Evolutionary conservation across 2,888 invertebrate species (phyloP).

Genomic region (Parnassius smintheus): DNA sequence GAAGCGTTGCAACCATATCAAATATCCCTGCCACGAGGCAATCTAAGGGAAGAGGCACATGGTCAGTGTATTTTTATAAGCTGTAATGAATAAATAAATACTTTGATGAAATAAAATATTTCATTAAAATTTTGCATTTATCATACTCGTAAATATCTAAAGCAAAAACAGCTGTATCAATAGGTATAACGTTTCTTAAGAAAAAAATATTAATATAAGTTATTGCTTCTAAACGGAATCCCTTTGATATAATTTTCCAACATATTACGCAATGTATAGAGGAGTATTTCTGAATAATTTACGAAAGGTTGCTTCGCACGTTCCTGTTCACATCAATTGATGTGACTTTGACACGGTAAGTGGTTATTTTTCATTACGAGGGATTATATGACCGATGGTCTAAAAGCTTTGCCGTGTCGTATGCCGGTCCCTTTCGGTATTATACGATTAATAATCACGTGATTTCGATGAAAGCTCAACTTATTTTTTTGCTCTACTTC

Average conservation of each 20-base stretch:
- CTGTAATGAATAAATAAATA: too few relatives aligned
- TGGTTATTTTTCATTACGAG: constrained; percentile 74
- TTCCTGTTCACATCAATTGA: constrained; percentile 15
- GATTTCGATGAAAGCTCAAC: constrained; percentile 10
- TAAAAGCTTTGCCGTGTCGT: constrained; percentile 74
- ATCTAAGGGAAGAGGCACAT: too few relatives aligned
- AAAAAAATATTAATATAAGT: too few relatives aligned
- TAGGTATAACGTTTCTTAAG: too few relatives aligned
- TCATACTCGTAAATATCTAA: too few relatives aligned
- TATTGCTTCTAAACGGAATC: constrained; percentile 1
- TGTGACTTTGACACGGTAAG: constrained; percentile 68
- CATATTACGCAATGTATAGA: constrained; percentile 5
- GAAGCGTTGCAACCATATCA: too few relatives aligned
- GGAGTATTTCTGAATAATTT: constrained; percentile 19
- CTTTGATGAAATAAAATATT: too few relatives aligned
- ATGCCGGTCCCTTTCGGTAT: constrained; percentile 17
- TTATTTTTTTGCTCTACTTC: constrained; percentile 3
- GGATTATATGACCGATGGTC: constrained; percentile 69
- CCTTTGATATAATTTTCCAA: constrained; percentile 9
- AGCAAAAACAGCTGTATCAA: too few relatives aligned
- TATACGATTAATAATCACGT: constrained; percentile 22
- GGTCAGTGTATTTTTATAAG: too few relatives aligned
- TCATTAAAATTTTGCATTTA: too few relatives aligned
- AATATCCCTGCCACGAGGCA: too few relatives aligned
- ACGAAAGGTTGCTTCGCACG: constrained; percentile 17